Conservation (phyloP, 2,113 vertebrate genomes). For the Pluvialis apricaria region DNA sequence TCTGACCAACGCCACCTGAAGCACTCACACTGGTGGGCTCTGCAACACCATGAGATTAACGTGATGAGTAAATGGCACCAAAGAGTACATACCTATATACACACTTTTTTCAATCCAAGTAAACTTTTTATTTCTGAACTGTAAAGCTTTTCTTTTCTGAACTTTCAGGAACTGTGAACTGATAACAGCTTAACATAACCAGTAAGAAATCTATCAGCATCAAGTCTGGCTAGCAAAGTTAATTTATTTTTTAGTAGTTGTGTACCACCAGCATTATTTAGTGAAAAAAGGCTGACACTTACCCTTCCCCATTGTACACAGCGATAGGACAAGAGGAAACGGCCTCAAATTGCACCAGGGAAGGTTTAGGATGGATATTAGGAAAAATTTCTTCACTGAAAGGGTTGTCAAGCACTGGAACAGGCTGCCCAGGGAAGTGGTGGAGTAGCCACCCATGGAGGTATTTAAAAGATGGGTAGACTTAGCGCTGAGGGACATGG, state of each 20-base stretch:
- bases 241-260: background rate
- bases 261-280: too few species aligned
- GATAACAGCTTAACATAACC: background rate
- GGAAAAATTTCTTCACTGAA: too few species aligned
- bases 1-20: background rate
- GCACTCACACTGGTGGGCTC: background rate
- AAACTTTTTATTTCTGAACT: background rate
- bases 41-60: background rate
- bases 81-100: background rate
- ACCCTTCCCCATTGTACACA: too few species aligned
- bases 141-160: background rate
- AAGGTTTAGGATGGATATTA: too few species aligned
- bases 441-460: too few species aligned
- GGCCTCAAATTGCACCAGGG: too few species aligned
- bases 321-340: too few species aligned
- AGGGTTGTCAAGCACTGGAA: too few species aligned
- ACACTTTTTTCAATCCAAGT: background rate
- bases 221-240: background rate
- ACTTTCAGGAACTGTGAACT: background rate
- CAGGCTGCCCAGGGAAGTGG: too few species aligned
- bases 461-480: too few species aligned
- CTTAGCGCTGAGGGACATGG: too few species aligned
- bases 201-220: background rate
- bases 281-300: background rate
- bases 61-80: background rate